Percentiles rank a stretch among this genome's conserved stretches.
Conservation (phyloP, 1,140 invertebrate species). For the Drosophila ogumai region DNA sequence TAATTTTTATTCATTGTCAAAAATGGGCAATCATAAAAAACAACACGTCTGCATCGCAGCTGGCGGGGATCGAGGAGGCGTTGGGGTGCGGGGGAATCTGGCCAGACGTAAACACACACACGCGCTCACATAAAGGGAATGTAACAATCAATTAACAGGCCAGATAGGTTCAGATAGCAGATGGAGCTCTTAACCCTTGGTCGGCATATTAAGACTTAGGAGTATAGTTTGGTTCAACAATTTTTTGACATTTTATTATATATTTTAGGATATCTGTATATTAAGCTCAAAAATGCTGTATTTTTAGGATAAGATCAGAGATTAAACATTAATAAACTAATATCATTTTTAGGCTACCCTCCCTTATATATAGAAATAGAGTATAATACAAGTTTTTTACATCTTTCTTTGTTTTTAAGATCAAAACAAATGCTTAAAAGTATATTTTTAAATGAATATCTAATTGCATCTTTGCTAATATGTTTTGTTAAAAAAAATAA, state of each 20-base stretch:
- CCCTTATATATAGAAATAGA: too few relatives aligned
- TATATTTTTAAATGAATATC: too few relatives aligned
- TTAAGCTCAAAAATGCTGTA: not conserved
- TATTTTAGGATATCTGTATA: not conserved
- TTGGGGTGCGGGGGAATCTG: constrained; percentile 18
- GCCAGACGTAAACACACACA: constrained; percentile 33
- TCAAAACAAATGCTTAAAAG: too few relatives aligned
- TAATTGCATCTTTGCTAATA: too few relatives aligned
- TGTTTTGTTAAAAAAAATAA: too few relatives aligned
- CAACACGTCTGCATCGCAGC: constrained; percentile 71
- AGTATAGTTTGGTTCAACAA: not conserved
- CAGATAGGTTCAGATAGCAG: constrained; percentile 58
- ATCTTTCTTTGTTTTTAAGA: too few relatives aligned
- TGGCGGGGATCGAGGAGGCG: constrained; percentile 8
- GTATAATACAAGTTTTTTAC: too few relatives aligned
- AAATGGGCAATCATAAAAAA: constrained; percentile 78
- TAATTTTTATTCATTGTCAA: constrained; percentile 83
- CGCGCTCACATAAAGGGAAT: constrained; percentile 46
- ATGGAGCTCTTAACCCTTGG: constrained; percentile 58
- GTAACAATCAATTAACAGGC: constrained; percentile 81
- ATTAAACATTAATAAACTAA: too few relatives aligned
- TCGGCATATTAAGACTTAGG: too few relatives aligned
- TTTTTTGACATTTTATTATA: not conserved
- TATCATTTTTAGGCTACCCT: too few relatives aligned
- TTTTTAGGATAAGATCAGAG: too few relatives aligned